Percentiles rank a stretch among this genome's conserved stretches.
Evolutionary conservation across 2,888 invertebrate species (phyloP).

Genomic region (Stenotaenia linearis): DNA sequence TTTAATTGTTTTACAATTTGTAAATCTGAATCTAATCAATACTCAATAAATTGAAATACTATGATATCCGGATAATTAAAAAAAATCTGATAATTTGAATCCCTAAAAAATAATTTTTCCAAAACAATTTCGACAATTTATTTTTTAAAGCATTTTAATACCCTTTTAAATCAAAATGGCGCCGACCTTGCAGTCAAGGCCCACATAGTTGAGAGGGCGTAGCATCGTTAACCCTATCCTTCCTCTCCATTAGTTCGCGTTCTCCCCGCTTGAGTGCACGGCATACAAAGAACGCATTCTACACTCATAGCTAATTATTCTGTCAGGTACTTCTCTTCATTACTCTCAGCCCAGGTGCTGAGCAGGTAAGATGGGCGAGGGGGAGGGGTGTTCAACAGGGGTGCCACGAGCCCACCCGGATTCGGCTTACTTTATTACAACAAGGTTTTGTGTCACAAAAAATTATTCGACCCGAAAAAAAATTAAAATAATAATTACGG

Average conservation of each 20-base stretch:
- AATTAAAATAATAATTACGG: no score
- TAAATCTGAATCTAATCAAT: no score
- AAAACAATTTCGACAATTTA: background rate
- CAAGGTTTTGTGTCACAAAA: background rate
- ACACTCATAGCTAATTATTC: conserved; percentile 5
- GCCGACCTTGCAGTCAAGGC: conserved; percentile 15
- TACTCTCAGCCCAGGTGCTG: conserved; percentile 15
- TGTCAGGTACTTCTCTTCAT: conserved; percentile 19
- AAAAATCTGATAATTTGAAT: no score
- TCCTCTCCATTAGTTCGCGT: conserved; percentile 14
- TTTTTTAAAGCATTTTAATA: background rate
- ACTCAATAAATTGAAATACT: no score
- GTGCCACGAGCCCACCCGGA: conserved; percentile 19
- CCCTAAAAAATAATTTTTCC: no score
- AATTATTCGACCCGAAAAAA: background rate
- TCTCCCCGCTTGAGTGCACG: conserved; percentile 14
- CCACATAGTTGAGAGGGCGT: conserved; percentile 19
- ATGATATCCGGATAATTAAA: no score
- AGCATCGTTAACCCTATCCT: conserved; percentile 14
- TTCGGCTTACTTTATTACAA: conserved; percentile 15
- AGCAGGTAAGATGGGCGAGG: background rate
- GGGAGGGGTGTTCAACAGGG: background rate
- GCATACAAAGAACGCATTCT: conserved; percentile 10
- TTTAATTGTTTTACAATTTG: no score
- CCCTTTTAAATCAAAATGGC: conserved; percentile 1